phyloP scores from a whole-genome alignment of 2,888 invertebrate genomes.

The Aspidiotus rigidus region DNA sequence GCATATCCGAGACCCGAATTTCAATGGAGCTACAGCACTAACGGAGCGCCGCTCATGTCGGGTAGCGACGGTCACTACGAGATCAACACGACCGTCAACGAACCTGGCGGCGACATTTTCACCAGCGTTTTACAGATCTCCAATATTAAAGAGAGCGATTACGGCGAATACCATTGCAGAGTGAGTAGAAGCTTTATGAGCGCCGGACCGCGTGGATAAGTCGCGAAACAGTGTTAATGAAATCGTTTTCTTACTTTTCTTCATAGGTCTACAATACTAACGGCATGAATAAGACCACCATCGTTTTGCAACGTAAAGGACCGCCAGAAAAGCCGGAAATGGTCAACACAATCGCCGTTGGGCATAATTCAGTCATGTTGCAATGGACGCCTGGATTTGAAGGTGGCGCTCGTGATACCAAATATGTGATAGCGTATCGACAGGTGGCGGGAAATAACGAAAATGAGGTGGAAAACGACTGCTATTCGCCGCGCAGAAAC shows the following conservation, averaged over 20 bases:
- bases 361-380: conserved; percentile 68
- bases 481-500: conserved; percentile 46
- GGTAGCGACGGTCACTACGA: conserved; percentile 79
- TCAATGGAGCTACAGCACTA: conserved; percentile 78
- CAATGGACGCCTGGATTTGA: conserved; percentile 86
- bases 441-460: conserved; percentile 54
- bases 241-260: background rate
- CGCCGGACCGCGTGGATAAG: background rate
- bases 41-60: conserved; percentile 59
- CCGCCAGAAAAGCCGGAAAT: conserved; percentile 74
- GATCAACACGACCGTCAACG: conserved; percentile 65
- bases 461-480: conserved; percentile 54
- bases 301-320: conserved; percentile 75
- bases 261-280: conserved; percentile 59
- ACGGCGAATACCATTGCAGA: conserved; percentile 84
- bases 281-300: conserved; percentile 53
- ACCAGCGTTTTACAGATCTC: conserved; percentile 62
- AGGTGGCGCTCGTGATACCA: conserved; percentile 76
- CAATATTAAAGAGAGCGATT: conserved; percentile 69
- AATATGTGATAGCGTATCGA: conserved; percentile 75
- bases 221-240: background rate
- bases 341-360: conserved; percentile 61
- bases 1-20: conserved; percentile 88
- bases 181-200: conserved; percentile 5
- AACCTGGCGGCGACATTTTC: conserved; percentile 68